Conservation (phyloP, 2,797 vertebrate species). For the Acomys russatus region DNA sequence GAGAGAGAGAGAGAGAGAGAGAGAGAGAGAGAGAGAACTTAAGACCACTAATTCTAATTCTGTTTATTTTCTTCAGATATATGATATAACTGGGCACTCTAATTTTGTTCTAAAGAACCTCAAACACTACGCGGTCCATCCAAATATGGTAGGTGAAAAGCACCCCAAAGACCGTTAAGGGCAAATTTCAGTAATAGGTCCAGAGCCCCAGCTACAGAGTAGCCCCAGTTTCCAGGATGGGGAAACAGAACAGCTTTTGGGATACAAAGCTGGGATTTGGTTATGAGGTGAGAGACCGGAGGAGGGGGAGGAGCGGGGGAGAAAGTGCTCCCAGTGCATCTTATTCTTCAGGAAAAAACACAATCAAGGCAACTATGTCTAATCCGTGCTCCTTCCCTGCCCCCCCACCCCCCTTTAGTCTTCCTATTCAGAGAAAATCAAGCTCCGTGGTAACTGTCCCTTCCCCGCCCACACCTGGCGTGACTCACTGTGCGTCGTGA, state of each 20-base stretch:
- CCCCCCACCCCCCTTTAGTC: not conserved
- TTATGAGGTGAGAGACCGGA: not conserved
- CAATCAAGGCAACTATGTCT: not conserved
- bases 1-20: not conserved
- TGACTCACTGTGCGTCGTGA: slow-evolving; percentile 28
- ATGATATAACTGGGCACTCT: slow-evolving; percentile 6
- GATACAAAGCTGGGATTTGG: not conserved
- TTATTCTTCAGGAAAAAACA: slow-evolving; percentile 47
- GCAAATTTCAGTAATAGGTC: not conserved
- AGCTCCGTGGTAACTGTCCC: not conserved
- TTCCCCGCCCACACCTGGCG: not conserved
- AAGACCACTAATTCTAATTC: slow-evolving; percentile 71
- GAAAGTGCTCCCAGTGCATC: not conserved
- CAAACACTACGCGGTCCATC: slow-evolving; percentile 54
- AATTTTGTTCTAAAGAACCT: slow-evolving; percentile 77
- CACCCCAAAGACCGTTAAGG: not conserved
- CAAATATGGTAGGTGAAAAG: slow-evolving; percentile 81
- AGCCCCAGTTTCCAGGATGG: not conserved
- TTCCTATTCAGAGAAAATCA: slow-evolving; percentile 3
- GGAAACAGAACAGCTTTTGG: not conserved
- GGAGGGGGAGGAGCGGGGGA: not conserved
- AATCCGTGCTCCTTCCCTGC: not conserved
- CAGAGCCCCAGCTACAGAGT: not conserved
- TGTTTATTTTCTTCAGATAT: slow-evolving; percentile 67
- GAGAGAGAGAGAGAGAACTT: not conserved